Evolutionary conservation across 2,888 invertebrate species (phyloP).

Genomic region (Andrena flavipes): DNA sequence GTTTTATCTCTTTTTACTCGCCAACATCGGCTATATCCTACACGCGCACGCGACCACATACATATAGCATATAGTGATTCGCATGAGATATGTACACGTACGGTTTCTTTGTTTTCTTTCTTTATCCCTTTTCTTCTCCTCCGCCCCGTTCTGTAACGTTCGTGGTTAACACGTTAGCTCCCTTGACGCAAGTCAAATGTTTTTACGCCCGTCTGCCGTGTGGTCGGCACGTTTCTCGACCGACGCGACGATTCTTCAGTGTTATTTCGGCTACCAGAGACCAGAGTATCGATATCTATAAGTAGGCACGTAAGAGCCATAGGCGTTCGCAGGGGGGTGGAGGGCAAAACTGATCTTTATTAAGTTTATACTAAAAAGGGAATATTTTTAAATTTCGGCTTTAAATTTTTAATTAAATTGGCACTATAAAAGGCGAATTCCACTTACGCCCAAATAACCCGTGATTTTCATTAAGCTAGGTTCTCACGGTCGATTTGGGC

Average conservation of each 20-base stretch:
- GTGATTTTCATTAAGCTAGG: too few relatives aligned
- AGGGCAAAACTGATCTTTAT: too few relatives aligned
- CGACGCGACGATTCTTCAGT: conserved; percentile 23
- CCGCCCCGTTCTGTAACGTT: conserved; percentile 17
- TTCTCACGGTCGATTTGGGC: too few relatives aligned
- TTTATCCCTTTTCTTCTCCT: background rate
- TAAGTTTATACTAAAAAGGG: too few relatives aligned
- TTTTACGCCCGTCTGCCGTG: conserved; percentile 27
- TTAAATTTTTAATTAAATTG: too few relatives aligned
- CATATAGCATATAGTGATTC: conserved; percentile 11
- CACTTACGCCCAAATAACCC: too few relatives aligned
- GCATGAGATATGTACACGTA: conserved; percentile 33
- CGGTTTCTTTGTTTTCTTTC: conserved; percentile 7
- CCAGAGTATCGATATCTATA: conserved; percentile 23
- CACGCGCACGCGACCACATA: too few relatives aligned
- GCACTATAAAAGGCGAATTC: too few relatives aligned
- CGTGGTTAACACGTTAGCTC: conserved; percentile 27
- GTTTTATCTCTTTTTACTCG: background rate
- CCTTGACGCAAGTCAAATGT: conserved; percentile 28
- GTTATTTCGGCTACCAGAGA: conserved; percentile 54
- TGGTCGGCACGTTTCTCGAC: conserved; percentile 22
- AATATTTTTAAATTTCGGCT: too few relatives aligned
- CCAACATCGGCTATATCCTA: background rate
- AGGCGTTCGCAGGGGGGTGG: too few relatives aligned
- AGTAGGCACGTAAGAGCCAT: background rate